phyloP scores from a whole-genome alignment of 2,113 vertebrate genomes.

The Aix galericulata region DNA sequence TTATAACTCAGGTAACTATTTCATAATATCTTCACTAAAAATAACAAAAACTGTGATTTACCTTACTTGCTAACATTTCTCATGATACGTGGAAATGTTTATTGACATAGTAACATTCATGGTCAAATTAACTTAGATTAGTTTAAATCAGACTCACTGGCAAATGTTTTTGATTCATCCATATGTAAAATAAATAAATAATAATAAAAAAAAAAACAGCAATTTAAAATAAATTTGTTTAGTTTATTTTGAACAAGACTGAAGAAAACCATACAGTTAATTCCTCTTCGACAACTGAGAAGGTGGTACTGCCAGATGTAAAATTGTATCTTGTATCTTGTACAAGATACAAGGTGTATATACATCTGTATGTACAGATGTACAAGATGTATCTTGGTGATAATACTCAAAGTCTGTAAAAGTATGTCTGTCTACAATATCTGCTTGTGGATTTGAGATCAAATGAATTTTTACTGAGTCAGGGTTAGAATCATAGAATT shows the following conservation, averaged over 20 bases:
- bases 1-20: not conserved
- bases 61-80: not conserved
- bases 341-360: no score
- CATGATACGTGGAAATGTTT: not conserved
- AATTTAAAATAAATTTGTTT: not conserved
- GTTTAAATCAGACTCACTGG: not conserved
- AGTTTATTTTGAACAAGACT: not conserved
- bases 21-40: not conserved
- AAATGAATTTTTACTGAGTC: not conserved
- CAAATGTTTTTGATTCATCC: not conserved
- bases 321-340: no score
- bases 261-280: not conserved
- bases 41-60: not conserved
- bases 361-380: no score
- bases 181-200: not conserved
- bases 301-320: not conserved
- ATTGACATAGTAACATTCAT: not conserved
- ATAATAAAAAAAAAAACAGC: no score
- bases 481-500: no score
- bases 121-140: not conserved
- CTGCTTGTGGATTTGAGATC: not conserved
- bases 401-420: not conserved
- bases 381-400: no score
- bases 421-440: not conserved
- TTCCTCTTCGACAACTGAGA: not conserved